These are phyloP conservation scores for Macrophya annulata DNA, from an alignment of 2,888 invertebrate species.

Conservation along the genomic window DNA sequence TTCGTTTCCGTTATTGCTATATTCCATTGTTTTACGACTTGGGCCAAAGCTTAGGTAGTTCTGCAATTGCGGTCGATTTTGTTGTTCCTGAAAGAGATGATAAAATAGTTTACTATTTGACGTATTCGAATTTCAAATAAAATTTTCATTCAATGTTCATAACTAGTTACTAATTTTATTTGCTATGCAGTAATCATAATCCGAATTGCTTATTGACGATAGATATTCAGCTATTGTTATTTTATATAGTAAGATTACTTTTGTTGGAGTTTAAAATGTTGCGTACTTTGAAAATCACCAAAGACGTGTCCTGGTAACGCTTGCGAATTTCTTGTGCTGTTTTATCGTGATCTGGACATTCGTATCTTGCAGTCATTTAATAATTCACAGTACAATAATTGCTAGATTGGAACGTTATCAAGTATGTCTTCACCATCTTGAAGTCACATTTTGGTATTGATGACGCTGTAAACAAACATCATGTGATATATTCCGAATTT, in stretches of 20 bases:
- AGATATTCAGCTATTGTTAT: not conserved
- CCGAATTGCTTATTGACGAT: not conserved
- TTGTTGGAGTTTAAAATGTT: not conserved
- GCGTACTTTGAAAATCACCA: slow-evolving; percentile 76
- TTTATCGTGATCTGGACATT: slow-evolving; percentile 70
- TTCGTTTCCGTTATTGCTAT: slow-evolving; percentile 76
- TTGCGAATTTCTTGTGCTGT: slow-evolving; percentile 72
- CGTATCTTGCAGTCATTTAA: slow-evolving; percentile 72
- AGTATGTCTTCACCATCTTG: slow-evolving; percentile 1
- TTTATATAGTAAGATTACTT: not conserved
- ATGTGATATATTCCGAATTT: not conserved
- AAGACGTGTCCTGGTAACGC: slow-evolving; percentile 75
- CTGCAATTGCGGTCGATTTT: slow-evolving; percentile 65
- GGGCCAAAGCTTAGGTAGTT: slow-evolving; percentile 74
- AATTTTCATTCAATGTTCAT: not conserved
- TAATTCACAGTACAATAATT: slow-evolving; percentile 62
- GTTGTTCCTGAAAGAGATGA: slow-evolving; percentile 72
- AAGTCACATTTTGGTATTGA: not conserved
- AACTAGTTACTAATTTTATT: not conserved
- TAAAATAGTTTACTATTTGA: slow-evolving; percentile 19
- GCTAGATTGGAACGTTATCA: slow-evolving; percentile 60
- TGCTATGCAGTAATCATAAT: not conserved
- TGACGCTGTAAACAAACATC: slow-evolving; percentile 27
- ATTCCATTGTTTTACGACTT: slow-evolving; percentile 75
- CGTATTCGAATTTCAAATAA: not conserved